Base-by-base conservation (phyloP, 2,888 invertebrate species). In the Anticlea derivata region DNA sequence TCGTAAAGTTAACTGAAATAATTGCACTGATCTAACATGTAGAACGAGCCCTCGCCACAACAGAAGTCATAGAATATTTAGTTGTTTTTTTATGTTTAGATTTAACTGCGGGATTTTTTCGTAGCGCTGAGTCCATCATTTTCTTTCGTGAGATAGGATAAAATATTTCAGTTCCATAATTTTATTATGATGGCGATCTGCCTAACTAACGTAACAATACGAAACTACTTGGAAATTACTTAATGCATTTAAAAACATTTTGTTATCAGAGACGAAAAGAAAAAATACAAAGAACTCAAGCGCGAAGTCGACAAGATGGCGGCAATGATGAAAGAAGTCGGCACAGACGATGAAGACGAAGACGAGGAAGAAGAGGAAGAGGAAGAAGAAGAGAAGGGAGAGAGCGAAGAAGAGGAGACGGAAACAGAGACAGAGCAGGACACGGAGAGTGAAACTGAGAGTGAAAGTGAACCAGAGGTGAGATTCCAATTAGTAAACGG, bases 241-340 rank as follows among this genome's bases (percentile, higher is more conserved):
- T 3, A 17, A 4, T 17, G 4, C 17, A n/a, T n/a, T 1, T 5
- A 13, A 2, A 12, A 17, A 17, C 12, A 12, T 27, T n/a, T 13
- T 24, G 0, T 22, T 67, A 68, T 48, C 68, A 94, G 93, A 66
- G 95, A 95, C 29, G 97, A 96, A 68, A 96, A 95, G 72, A 94
- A 94, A 70, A 96, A 96, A 81, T 96, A 94, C 82, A 96, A 95
- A 73, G 93, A 93, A 63, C 81, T 97, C 30, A 96, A 97, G 77
- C 96, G 96, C 61, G 97, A 97, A 86, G 96, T 96, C 6, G 96
- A 96, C 72, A 97, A 97, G 85, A 97, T 97, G 96, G 96, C 96
- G 0, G 94, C 95, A 8, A 92, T 96, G 71, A 95, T 97, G 95
- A 96, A 95, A 66, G 95, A 96, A 67, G 93, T 93, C 1, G 95